These are phyloP conservation scores for Hypotaenidia okinawae DNA, from an alignment of 2,797 vertebrate genomes.

Conservation along the genomic window DNA sequence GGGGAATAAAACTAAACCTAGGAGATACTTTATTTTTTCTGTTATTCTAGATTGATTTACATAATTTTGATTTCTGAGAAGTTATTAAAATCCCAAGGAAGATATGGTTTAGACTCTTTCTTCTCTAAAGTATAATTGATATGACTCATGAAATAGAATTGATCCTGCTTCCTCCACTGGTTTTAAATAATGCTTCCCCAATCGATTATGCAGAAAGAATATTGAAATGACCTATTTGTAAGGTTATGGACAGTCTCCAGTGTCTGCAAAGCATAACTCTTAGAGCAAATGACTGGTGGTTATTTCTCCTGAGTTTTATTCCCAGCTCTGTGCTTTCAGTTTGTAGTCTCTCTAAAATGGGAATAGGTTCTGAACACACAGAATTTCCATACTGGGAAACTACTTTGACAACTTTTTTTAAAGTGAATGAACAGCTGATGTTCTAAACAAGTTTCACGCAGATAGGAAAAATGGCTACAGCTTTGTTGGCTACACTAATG, in stretches of 20 bases:
- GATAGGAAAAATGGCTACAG: neutral
- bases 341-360: neutral
- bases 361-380: neutral
- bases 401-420: conserved; percentile 2
- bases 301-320: neutral
- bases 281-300: neutral
- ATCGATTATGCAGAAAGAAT: neutral
- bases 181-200: conserved; percentile 11
- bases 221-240: neutral
- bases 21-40: neutral
- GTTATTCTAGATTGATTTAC: neutral
- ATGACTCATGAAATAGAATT: neutral
- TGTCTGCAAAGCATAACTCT: neutral
- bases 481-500: neutral
- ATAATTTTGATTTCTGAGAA: neutral
- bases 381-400: neutral
- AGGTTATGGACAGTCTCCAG: neutral
- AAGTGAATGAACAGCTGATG: conserved; percentile 9
- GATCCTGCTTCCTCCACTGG: neutral
- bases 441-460: neutral
- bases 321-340: neutral
- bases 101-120: neutral
- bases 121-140: neutral
- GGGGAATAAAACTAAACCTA: neutral
- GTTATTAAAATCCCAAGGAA: neutral